Evolutionary conservation across 2,888 invertebrate genomes (phyloP).

Genomic region (Plagodis dolabraria): DNA sequence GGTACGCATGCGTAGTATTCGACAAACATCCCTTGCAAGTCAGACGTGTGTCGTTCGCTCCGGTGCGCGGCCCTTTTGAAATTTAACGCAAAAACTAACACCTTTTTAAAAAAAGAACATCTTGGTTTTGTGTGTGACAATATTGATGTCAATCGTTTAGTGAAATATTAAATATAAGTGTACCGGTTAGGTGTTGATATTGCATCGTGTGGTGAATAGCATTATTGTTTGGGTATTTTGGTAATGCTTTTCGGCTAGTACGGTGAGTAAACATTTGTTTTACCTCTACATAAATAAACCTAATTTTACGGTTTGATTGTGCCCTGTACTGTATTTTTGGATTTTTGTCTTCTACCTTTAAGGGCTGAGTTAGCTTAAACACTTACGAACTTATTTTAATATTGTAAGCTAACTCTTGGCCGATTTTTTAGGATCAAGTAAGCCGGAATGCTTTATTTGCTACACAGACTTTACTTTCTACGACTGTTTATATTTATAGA

Average conservation of each 20-base stretch:
- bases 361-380: too few species aligned
- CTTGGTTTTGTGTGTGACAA: slow-evolving; percentile 25
- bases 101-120: slow-evolving; percentile 22
- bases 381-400: too few species aligned
- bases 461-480: too few species aligned
- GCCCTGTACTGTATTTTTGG: too few species aligned
- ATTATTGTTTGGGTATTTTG: slow-evolving; percentile 15
- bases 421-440: too few species aligned
- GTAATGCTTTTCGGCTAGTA: slow-evolving; percentile 17
- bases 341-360: too few species aligned
- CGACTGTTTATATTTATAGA: too few species aligned
- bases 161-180: slow-evolving; percentile 15
- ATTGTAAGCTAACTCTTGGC: too few species aligned
- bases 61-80: slow-evolving; percentile 29
- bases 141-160: slow-evolving; percentile 29
- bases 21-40: slow-evolving; percentile 27
- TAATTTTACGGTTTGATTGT: too few species aligned
- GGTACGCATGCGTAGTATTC: slow-evolving; percentile 33
- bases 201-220: slow-evolving; percentile 12
- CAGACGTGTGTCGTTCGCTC: slow-evolving; percentile 30
- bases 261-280: slow-evolving; percentile 28
- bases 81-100: slow-evolving; percentile 1
- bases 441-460: too few species aligned
- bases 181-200: slow-evolving; percentile 6
- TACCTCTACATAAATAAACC: background rate